phyloP scores from a whole-genome alignment of 2,888 invertebrate genomes.

The Synanthedon tipuliformis region DNA sequence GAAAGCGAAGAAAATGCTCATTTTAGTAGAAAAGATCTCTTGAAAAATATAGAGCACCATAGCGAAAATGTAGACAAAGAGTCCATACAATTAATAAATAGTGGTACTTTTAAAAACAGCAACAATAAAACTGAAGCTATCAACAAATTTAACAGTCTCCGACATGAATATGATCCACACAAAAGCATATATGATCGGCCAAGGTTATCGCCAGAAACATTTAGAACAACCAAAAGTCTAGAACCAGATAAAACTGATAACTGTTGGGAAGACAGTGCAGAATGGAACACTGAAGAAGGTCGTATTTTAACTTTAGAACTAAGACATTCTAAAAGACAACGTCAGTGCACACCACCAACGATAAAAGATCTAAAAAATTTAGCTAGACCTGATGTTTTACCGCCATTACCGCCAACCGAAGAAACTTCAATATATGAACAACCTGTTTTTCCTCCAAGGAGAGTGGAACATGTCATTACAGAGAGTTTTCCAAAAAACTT shows the following conservation, averaged over 20 bases:
- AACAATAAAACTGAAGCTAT: conserved; percentile 37
- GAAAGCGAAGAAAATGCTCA: conserved; percentile 30
- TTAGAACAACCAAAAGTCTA: conserved; percentile 36
- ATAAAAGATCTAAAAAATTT: conserved; percentile 54
- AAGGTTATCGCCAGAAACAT: conserved; percentile 34
- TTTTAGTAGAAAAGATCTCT: conserved; percentile 44
- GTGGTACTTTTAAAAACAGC: conserved; percentile 77
- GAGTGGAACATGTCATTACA: conserved; percentile 46
- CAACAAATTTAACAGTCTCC: conserved; percentile 74
- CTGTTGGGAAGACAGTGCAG: conserved; percentile 37
- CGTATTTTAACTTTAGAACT: conserved; percentile 77
- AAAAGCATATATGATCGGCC: conserved; percentile 55
- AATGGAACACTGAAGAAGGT: conserved; percentile 68
- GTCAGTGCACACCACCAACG: conserved; percentile 68
- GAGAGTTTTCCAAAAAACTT: conserved; percentile 74
- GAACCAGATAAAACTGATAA: conserved; percentile 32
- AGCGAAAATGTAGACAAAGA: conserved; percentile 29
- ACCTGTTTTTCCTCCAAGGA: conserved; percentile 68
- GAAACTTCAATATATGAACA: conserved; percentile 70
- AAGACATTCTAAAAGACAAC: conserved; percentile 79
- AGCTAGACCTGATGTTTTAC: conserved; percentile 77
- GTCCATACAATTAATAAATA: conserved; percentile 75
- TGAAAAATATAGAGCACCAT: conserved; percentile 31
- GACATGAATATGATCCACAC: conserved; percentile 80
- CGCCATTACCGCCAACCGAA: conserved; percentile 71